phyloP scores from a whole-genome alignment of 2,113 vertebrate genomes.

The Arvicanthis niloticus region DNA sequence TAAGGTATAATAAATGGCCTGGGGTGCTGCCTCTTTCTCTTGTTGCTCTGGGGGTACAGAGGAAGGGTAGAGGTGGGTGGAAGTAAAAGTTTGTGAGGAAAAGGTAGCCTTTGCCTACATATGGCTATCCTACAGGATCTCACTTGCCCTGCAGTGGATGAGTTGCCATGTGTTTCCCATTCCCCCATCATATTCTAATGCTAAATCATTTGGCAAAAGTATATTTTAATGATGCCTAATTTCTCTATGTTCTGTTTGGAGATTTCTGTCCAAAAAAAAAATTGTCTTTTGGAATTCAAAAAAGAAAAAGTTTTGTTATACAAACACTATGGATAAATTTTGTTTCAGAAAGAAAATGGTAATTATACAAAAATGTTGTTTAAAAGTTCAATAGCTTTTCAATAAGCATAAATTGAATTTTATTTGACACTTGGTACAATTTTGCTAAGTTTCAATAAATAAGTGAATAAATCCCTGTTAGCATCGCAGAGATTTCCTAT shows the following conservation, averaged over 20 bases:
- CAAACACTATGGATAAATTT: neutral
- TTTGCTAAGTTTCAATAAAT: neutral
- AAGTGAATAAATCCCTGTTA: neutral
- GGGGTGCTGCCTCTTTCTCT: neutral
- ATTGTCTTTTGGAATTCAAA: constrained; percentile 65
- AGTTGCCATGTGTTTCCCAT: neutral
- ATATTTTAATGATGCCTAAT: constrained; percentile 68
- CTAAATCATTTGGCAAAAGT: constrained; percentile 46
- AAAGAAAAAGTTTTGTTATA: neutral
- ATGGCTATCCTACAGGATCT: neutral
- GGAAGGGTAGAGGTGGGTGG: neutral
- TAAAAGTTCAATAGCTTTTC: neutral
- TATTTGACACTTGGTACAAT: neutral
- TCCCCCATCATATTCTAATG: constrained; percentile 2
- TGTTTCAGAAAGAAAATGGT: neutral
- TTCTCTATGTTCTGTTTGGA: constrained; percentile 63
- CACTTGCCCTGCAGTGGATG: neutral
- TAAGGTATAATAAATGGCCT: neutral
- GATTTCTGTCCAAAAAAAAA: constrained; percentile 76
- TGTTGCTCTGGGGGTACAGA: neutral
- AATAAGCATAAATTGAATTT: constrained; percentile 5
- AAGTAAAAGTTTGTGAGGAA: neutral
- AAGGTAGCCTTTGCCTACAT: neutral
- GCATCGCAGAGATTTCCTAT: neutral
- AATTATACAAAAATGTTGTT: constrained; percentile 17